These are phyloP conservation scores for Tineola bisselliella DNA, from an alignment of 2,888 invertebrate species.

Conservation along the genomic window DNA sequence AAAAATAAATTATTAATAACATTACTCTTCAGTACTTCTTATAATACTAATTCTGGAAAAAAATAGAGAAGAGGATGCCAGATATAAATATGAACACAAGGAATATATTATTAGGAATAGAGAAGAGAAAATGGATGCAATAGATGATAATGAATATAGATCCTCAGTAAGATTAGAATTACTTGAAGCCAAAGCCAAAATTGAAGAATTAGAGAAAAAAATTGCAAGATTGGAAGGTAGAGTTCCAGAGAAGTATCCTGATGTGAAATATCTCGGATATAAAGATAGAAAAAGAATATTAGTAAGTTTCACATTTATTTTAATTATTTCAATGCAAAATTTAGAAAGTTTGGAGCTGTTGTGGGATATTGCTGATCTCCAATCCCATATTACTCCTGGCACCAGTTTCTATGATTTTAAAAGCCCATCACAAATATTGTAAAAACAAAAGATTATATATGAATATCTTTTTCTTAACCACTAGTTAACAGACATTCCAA, in stretches of 20 bases:
- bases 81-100: background rate
- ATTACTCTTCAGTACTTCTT: constrained; percentile 33
- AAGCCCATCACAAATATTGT: too few species aligned
- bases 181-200: constrained; percentile 70
- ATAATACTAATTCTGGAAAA: constrained; percentile 41
- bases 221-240: constrained; percentile 75
- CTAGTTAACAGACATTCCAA: too few species aligned
- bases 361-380: too few species aligned
- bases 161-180: constrained; percentile 52
- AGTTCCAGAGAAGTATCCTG: constrained; percentile 86
- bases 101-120: background rate
- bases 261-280: constrained; percentile 92
- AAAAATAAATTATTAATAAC: too few species aligned
- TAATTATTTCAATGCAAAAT: too few species aligned
- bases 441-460: too few species aligned
- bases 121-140: constrained; percentile 24
- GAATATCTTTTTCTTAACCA: too few species aligned
- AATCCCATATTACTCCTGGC: too few species aligned
- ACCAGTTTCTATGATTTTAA: too few species aligned
- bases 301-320: constrained; percentile 50
- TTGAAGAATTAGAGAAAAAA: constrained; percentile 77
- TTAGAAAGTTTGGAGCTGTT: too few species aligned
- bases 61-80: constrained; percentile 22
- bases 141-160: constrained; percentile 20
- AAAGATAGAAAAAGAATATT: constrained; percentile 91